Base-by-base conservation (phyloP, 2,888 invertebrate species). In the Tolmerus cingulatus region DNA sequence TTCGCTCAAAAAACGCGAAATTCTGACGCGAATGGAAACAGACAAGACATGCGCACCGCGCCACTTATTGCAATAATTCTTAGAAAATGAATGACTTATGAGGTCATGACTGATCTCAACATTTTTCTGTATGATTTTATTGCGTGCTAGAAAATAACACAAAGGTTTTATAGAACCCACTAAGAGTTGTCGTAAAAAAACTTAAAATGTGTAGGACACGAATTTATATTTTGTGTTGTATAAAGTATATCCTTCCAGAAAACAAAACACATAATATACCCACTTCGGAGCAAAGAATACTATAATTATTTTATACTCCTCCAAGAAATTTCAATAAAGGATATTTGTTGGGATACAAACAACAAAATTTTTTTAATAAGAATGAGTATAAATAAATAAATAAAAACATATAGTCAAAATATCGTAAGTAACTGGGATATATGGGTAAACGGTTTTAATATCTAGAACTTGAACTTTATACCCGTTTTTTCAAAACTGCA, bases 11-110 rank as follows among this genome's bases (percentile, higher is more conserved):
- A 43, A 37, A 43, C 40, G 43, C 37, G 79, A 37, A 34, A 79
- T 12, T 37, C 40, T 79, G 79, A 79, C 23, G 40, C 19, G 79
- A 79, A 43, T 79, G 79, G 43, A 23, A 27, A 46, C 46, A 82
- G 37, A 82, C 81, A 82, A 57, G 74, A 43, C 30, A 40, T 37
- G 66, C 66, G 46, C 43, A 27, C 55, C 8, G 37, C 14, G 43
- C 37, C 34, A 23, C 34, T 66, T 57, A 85, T 19, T 37, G 85
- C 30, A 85, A 85, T 85, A 85, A 74, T 85, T 85, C 74, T 43
- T 23, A 34, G 85, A 43, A 85, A 85, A 74, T 82, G 43, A 85
- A 85, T 85, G 74, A 85, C 85, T 74, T 74, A 85, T 79, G 79
- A 79, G 79, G 79, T 43, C 79, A 43, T 14, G 30, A n/a, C 76